phyloP scores from a whole-genome alignment of 1,140 invertebrate genomes.

The Cheumatopsyche charites region DNA sequence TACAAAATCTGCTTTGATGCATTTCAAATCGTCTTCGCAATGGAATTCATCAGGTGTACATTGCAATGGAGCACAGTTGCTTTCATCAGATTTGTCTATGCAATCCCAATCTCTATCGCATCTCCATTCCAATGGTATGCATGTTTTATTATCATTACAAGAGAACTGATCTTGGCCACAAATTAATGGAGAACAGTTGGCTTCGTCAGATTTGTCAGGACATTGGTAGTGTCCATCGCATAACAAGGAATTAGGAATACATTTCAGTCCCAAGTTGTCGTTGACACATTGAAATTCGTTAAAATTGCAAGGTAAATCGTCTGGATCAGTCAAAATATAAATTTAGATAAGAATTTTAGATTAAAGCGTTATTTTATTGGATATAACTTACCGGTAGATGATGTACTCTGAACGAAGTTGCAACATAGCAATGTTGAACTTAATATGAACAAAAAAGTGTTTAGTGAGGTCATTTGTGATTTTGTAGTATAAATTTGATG shows the following conservation, averaged over 20 bases:
- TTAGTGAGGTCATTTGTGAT: too few relatives aligned
- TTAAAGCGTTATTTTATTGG: too few relatives aligned
- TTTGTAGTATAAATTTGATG: too few relatives aligned
- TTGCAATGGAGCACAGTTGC: background rate
- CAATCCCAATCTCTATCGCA: background rate
- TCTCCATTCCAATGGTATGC: background rate
- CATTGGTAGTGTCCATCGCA: background rate
- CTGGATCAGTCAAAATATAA: too few relatives aligned
- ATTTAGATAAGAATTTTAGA: background rate
- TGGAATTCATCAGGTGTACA: constrained; percentile 53
- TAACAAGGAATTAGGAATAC: background rate
- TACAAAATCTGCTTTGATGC: too few relatives aligned
- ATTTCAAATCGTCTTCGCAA: constrained; percentile 54
- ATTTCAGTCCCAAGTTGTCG: background rate
- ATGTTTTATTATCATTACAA: constrained; percentile 47
- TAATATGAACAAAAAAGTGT: too few relatives aligned
- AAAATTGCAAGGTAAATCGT: background rate
- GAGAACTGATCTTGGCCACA: background rate
- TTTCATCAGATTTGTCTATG: background rate
- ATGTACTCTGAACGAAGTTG: too few relatives aligned
- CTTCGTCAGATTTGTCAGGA: background rate
- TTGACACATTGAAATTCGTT: background rate
- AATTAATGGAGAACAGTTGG: background rate
- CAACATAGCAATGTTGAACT: too few relatives aligned
- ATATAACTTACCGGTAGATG: too few relatives aligned